These are phyloP conservation scores for Chelonus formosanus DNA, from an alignment of 2,888 invertebrate species.

Conservation along the genomic window DNA sequence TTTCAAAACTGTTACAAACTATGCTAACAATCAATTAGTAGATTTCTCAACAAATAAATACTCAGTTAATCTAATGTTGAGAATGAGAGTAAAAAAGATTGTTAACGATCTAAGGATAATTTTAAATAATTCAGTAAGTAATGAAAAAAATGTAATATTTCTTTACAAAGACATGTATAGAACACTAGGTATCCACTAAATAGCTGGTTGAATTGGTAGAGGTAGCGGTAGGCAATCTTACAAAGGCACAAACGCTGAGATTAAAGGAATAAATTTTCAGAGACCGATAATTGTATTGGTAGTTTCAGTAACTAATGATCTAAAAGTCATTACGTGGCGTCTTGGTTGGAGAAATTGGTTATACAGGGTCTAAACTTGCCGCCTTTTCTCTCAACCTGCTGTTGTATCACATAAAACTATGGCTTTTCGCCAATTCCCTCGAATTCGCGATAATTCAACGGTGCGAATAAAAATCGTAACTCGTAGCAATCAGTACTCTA, in stretches of 20 bases:
- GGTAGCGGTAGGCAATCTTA: slow-evolving; percentile 50
- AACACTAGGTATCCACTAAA: background rate
- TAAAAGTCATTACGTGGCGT: slow-evolving; percentile 60
- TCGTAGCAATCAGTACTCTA: slow-evolving; percentile 21
- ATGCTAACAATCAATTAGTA: no score
- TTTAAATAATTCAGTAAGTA: no score
- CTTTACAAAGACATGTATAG: no score
- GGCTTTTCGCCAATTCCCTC: slow-evolving; percentile 30
- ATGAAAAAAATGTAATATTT: no score
- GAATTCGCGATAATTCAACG: slow-evolving; percentile 21
- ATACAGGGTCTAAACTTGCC: slow-evolving; percentile 8
- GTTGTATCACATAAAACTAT: slow-evolving; percentile 25
- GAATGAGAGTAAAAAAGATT: no score
- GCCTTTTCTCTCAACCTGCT: background rate
- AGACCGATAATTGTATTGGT: slow-evolving; percentile 64
- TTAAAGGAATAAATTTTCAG: slow-evolving; percentile 62
- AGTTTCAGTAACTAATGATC: slow-evolving; percentile 65
- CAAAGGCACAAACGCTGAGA: slow-evolving; percentile 46
- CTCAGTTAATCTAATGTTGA: no score
- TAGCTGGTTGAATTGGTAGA: slow-evolving; percentile 29
- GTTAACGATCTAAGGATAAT: no score
- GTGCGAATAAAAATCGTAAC: slow-evolving; percentile 26
- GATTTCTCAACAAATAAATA: no score
- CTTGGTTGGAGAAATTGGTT: slow-evolving; percentile 14
- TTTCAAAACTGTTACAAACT: no score